A percentile compares a stretch with the other conserved stretches of the same genome.
phyloP scores from a whole-genome alignment of 2,113 vertebrate species.

The Python bivittatus region DNA sequence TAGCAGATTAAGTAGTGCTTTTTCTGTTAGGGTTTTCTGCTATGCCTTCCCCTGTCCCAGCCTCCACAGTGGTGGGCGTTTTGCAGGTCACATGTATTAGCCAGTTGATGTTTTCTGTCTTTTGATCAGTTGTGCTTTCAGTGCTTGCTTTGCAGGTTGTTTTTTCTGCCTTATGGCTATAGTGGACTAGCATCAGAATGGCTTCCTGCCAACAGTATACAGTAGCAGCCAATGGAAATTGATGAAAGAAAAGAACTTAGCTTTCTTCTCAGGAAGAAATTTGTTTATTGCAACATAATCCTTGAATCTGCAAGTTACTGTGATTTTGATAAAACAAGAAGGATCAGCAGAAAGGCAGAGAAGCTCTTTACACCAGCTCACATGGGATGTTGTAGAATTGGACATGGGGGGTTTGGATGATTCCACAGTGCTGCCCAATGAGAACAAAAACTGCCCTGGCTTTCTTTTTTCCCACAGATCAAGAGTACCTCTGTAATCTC shows the following conservation, averaged over 20 bases:
- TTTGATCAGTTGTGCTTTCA: neutral
- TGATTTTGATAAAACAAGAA: neutral
- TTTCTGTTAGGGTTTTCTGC: neutral
- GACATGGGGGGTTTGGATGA: neutral
- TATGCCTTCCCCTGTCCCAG: neutral
- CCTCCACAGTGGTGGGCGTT: neutral
- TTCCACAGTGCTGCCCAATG: too few relatives aligned
- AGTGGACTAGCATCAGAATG: neutral
- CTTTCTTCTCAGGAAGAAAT: neutral
- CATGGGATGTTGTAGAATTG: neutral
- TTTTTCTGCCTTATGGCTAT: neutral
- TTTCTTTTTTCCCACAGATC: neutral
- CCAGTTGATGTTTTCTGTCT: neutral
- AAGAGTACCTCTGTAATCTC: neutral
- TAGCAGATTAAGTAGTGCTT: conserved; percentile 29
- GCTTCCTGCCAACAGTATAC: neutral
- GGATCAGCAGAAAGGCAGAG: neutral
- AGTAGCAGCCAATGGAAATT: neutral
- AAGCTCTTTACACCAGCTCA: neutral
- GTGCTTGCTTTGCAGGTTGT: neutral
- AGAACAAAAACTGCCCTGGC: neutral
- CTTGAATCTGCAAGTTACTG: neutral
- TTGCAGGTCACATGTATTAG: neutral
- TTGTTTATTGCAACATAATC: neutral
- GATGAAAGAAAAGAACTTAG: neutral